A percentile compares a stretch with the other conserved stretches of the same genome.
Evolutionary conservation across 2,113 vertebrate species (phyloP).

Genomic region (Australoheros scitulus): DNA sequence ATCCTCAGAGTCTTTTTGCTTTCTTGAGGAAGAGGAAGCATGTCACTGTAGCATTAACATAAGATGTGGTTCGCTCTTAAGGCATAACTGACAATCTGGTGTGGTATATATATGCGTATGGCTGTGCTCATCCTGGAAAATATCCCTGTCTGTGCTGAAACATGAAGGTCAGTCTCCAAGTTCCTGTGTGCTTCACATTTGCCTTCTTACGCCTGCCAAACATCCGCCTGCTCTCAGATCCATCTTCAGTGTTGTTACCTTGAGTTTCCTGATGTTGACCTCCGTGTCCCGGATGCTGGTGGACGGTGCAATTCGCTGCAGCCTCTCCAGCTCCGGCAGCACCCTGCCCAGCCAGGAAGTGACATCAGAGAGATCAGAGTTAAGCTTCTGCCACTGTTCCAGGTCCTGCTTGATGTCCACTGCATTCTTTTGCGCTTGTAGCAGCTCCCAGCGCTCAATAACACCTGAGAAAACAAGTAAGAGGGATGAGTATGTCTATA

Average conservation of each 20-base stretch:
- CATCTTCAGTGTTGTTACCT: constrained; percentile 72
- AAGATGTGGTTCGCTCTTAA: background rate
- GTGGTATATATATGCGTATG: background rate
- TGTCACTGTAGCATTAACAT: too few relatives aligned
- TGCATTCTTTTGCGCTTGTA: constrained; percentile 80
- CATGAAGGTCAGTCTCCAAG: too few relatives aligned
- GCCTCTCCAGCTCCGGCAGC: constrained; percentile 83
- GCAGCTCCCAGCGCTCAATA: constrained; percentile 91
- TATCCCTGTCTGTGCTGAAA: too few relatives aligned
- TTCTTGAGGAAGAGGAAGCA: too few relatives aligned
- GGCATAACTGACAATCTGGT: too few relatives aligned
- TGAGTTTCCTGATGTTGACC: constrained; percentile 80
- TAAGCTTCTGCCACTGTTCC: constrained; percentile 85
- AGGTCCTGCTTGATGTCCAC: constrained; percentile 74
- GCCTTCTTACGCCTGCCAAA: rapidly evolving
- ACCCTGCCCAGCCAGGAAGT: constrained; percentile 84
- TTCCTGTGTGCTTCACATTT: background rate
- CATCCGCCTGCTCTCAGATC: background rate
- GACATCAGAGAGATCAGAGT: constrained; percentile 81
- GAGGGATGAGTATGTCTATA: background rate
- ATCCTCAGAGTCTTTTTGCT: too few relatives aligned
- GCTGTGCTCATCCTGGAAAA: background rate
- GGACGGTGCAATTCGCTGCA: constrained; percentile 72
- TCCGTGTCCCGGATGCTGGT: constrained; percentile 78
- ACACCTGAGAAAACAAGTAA: constrained; percentile 73